Evolutionary conservation across 2,888 invertebrate species (phyloP).

Genomic region (Tortrix viridana): DNA sequence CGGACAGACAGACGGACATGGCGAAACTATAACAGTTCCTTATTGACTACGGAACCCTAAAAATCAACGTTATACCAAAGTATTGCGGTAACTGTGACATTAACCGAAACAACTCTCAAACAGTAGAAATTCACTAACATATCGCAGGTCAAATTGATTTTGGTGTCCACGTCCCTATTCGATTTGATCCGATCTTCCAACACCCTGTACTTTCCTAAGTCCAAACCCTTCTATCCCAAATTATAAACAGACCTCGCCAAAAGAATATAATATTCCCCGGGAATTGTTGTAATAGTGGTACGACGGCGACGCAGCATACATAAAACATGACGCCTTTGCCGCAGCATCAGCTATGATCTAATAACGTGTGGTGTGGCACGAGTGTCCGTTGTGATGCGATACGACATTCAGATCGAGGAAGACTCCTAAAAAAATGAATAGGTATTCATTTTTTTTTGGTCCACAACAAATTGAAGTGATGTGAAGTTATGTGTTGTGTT

Average conservation of each 20-base stretch:
- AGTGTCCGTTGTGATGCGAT: slow-evolving; percentile 50
- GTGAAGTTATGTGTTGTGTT: too few relatives aligned
- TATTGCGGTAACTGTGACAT: too few relatives aligned
- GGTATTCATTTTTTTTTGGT: background rate
- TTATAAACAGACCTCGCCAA: slow-evolving; percentile 1
- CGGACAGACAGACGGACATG: too few relatives aligned
- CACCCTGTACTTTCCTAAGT: background rate
- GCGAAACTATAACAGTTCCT: too few relatives aligned
- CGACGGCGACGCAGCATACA: slow-evolving; percentile 56
- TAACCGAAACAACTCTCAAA: too few relatives aligned
- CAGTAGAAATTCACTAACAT: too few relatives aligned
- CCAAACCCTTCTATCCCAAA: slow-evolving; percentile 4
- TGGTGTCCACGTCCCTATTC: too few relatives aligned
- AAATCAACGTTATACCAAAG: too few relatives aligned
- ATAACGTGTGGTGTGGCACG: slow-evolving; percentile 63
- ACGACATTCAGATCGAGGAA: slow-evolving; percentile 20
- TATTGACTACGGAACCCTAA: too few relatives aligned
- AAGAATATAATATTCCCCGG: slow-evolving; percentile 26
- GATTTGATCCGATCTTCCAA: background rate
- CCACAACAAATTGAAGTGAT: too few relatives aligned
- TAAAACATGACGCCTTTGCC: slow-evolving; percentile 64
- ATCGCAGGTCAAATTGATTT: too few relatives aligned
- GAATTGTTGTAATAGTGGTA: slow-evolving; percentile 42
- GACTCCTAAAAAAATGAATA: too few relatives aligned
- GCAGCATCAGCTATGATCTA: slow-evolving; percentile 74